Evolutionary conservation across 2,113 vertebrate genomes (phyloP).

Genomic region (Barnardius zonarius): DNA sequence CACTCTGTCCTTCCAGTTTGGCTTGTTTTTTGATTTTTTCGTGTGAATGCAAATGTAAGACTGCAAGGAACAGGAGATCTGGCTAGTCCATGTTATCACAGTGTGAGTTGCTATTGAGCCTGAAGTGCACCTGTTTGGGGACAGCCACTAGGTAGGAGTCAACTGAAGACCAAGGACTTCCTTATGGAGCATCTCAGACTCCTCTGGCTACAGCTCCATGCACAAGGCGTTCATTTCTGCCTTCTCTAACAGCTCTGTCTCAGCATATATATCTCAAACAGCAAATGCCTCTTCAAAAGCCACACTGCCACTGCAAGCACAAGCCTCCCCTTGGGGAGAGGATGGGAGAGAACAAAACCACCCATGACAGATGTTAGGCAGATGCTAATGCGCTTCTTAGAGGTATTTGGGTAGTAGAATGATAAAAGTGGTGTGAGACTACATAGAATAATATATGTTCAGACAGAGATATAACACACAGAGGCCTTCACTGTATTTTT

Average conservation of each 20-base stretch:
- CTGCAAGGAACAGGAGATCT: not conserved
- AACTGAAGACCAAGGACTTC: not conserved
- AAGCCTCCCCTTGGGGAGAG: not conserved
- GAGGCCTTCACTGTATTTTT: not conserved
- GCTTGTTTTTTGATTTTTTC: not conserved
- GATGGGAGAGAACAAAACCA: not conserved
- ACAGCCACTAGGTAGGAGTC: not conserved
- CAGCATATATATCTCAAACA: not conserved
- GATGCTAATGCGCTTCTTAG: slow-evolving; percentile 19
- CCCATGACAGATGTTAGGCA: not conserved
- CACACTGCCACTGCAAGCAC: not conserved
- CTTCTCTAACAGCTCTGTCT: not conserved
- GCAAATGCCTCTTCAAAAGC: not conserved
- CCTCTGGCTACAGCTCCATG: not conserved
- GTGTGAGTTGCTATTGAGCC: not conserved
- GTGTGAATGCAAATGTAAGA: not conserved
- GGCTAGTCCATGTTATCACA: rapidly evolving
- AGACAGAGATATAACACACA: not conserved
- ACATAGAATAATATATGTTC: not conserved
- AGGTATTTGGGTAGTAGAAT: not conserved
- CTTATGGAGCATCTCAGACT: not conserved
- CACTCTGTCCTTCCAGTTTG: not conserved
- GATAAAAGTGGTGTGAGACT: not conserved
- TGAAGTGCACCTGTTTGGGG: not conserved
- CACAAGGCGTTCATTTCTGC: not conserved